Conservation (phyloP, 1,140 invertebrate genomes). For the Drosophila bocki region DNA sequence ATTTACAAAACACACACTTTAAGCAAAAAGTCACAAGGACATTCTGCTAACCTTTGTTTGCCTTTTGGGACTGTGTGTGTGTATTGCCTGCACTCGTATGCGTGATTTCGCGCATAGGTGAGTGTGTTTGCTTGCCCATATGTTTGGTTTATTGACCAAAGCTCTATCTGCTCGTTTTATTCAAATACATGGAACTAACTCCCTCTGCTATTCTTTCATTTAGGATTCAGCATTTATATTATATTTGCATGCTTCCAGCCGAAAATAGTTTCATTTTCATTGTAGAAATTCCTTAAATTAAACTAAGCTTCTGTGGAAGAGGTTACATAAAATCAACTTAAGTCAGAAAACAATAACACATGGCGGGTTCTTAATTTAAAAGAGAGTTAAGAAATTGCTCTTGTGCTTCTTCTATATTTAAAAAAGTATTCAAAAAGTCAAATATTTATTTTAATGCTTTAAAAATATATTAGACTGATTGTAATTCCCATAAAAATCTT, state of each 20-base stretch:
- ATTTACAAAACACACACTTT: slow-evolving; percentile 30
- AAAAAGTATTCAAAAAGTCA: neutral
- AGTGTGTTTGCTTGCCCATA: slow-evolving; percentile 50
- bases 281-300: neutral
- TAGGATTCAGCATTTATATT: slow-evolving; percentile 14
- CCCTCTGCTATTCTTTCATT: neutral
- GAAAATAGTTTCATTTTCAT: neutral
- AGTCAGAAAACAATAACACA: neutral
- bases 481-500: neutral
- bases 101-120: slow-evolving; percentile 32
- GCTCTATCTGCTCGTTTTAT: slow-evolving; percentile 41
- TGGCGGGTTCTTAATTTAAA: neutral
- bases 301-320: no score
- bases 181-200: slow-evolving; percentile 2
- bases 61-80: slow-evolving; percentile 14
- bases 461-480: neutral
- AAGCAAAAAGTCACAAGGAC: slow-evolving; percentile 67
- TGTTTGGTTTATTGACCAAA: slow-evolving; percentile 66
- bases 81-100: slow-evolving; percentile 14
- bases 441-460: neutral
- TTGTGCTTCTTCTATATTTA: neutral
- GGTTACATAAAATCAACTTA: neutral
- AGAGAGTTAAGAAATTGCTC: no score
- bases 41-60: slow-evolving; percentile 53
- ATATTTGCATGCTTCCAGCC: neutral